A percentile compares a stretch with the other conserved stretches of the same genome.
These are phyloP conservation scores for Hypsibius dujardini DNA, from an alignment of 1,140 invertebrate species.

Conservation along the genomic window DNA sequence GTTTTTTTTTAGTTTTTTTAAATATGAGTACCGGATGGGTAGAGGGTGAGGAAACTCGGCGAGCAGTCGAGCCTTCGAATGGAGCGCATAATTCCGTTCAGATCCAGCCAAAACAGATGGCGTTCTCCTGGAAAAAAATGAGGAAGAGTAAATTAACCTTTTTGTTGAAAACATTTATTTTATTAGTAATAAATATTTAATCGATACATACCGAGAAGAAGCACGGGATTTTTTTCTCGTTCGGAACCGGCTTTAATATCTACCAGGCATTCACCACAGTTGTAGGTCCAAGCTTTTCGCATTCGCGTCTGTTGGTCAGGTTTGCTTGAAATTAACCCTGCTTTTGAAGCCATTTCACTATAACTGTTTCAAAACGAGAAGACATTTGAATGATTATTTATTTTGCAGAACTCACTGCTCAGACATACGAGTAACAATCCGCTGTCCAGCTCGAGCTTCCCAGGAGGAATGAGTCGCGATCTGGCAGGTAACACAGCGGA, in stretches of 20 bases:
- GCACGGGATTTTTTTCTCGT: not conserved
- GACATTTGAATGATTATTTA: not conserved
- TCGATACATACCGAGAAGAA: not conserved
- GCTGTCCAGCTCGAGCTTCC: conserved; percentile 1
- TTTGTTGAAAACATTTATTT: not conserved
- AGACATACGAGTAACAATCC: conserved; percentile 1
- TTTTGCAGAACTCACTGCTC: no score
- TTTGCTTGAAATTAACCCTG: not conserved
- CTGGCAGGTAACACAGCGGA: conserved; percentile 6
- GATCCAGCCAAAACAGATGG: conserved; percentile 5
- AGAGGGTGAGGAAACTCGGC: not conserved
- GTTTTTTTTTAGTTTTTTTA: no score
- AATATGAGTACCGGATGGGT: not conserved
- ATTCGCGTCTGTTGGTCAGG: not conserved
- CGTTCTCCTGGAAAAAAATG: conserved; percentile 5
- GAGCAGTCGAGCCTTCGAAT: not conserved
- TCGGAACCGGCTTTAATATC: not conserved
- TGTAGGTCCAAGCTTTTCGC: not conserved
- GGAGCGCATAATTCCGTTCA: conserved; percentile 1
- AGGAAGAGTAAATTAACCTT: not conserved
- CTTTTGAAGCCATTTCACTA: conserved; percentile 11
- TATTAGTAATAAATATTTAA: not conserved
- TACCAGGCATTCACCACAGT: not conserved
- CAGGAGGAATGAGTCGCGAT: not conserved
- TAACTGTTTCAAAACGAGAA: not conserved